Evolutionary conservation across 2,113 vertebrate species (phyloP).

Genomic region (Coryphaenoides rupestris): DNA sequence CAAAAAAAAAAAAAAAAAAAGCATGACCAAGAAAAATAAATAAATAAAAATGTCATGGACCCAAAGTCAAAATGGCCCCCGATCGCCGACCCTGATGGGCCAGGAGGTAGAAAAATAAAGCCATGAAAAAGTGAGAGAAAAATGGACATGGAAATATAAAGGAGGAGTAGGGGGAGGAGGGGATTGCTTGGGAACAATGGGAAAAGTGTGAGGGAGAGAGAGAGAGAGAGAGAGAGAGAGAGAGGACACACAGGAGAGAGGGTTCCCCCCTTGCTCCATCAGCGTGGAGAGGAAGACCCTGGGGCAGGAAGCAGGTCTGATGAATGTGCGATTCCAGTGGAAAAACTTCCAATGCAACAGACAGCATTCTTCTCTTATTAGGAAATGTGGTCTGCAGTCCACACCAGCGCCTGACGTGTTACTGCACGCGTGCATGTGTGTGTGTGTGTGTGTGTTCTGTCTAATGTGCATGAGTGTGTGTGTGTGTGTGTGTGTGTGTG

Average conservation of each 20-base stretch:
- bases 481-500: conserved; percentile 11
- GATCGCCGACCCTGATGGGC: conserved; percentile 34
- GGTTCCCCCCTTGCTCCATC: conserved; percentile 63
- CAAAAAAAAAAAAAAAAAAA: conserved; percentile 31
- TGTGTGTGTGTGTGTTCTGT: conserved; percentile 13
- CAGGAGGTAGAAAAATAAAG: not conserved
- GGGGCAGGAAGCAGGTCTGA: conserved; percentile 65
- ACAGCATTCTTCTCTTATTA: conserved; percentile 66
- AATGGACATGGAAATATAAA: too few relatives aligned
- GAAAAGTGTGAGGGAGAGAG: not conserved
- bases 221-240: conserved; percentile 16
- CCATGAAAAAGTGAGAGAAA: too few relatives aligned
- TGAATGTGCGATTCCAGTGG: conserved; percentile 66
- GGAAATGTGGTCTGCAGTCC: conserved; percentile 57
- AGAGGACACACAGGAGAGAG: conserved; percentile 51
- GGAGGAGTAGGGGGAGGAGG: conserved; percentile 28
- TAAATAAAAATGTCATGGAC: not conserved
- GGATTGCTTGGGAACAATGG: not conserved
- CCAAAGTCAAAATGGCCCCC: conserved; percentile 18
- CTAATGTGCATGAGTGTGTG: not conserved
- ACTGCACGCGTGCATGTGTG: conserved; percentile 19
- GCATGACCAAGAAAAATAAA: conserved; percentile 17
- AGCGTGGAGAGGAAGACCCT: conserved; percentile 57
- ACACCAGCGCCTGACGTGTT: conserved; percentile 45
- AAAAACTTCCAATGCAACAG: conserved; percentile 65